These are phyloP conservation scores for Himantopus leucocephalus DNA, from an alignment of 2,113 vertebrate genomes.

Conservation along the genomic window DNA sequence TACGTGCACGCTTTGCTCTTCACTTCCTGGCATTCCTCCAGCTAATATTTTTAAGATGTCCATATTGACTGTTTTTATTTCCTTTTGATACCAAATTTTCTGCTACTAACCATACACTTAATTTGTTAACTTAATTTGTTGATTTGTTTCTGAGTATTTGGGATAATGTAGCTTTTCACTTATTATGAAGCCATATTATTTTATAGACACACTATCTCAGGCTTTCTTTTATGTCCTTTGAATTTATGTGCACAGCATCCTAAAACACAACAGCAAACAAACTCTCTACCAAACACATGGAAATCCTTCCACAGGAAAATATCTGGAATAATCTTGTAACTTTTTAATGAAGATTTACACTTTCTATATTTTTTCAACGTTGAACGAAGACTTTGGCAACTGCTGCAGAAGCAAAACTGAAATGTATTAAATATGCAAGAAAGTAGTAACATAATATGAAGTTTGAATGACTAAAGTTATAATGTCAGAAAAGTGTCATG, in stretches of 20 bases:
- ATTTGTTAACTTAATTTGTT: neutral
- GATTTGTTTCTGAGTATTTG: neutral
- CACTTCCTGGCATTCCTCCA: neutral
- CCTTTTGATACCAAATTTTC: neutral
- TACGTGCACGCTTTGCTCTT: neutral
- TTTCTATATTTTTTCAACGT: neutral
- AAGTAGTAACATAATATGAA: neutral
- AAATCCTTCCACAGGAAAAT: neutral
- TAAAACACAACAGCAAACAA: neutral
- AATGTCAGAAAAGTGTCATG: slow-evolving; percentile 12
- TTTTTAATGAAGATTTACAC: neutral
- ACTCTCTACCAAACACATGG: neutral
- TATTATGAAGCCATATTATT: neutral
- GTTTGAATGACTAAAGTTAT: neutral
- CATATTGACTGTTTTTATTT: neutral
- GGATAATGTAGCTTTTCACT: neutral
- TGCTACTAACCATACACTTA: neutral
- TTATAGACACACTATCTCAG: neutral
- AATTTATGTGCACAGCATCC: neutral
- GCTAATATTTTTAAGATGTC: neutral
- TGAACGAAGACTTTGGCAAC: neutral
- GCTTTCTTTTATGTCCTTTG: neutral
- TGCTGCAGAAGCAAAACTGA: neutral
- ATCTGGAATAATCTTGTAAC: neutral
- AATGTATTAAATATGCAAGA: slow-evolving; percentile 12